Evolutionary conservation across 2,113 vertebrate genomes (phyloP).

Genomic region (Gallinago undulata): DNA sequence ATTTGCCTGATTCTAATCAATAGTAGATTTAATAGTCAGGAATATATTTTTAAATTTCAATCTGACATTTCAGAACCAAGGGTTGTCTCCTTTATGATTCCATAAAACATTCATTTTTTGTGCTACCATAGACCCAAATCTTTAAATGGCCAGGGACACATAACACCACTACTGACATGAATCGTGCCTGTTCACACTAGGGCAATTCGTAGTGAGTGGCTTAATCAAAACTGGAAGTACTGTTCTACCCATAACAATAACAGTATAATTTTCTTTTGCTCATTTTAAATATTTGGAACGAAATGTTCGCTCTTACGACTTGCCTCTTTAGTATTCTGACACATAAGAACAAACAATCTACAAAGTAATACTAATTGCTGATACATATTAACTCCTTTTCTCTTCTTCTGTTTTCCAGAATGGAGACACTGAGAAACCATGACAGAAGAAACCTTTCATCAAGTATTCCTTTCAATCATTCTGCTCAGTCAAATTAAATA

Average conservation of each 20-base stretch:
- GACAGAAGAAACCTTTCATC: not conserved
- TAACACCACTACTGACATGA: not conserved
- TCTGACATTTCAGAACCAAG: not conserved
- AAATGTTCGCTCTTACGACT: constrained; percentile 12
- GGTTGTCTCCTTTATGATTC: not conserved
- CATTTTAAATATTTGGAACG: not conserved
- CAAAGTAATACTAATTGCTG: not conserved
- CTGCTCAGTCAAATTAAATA: constrained; percentile 18
- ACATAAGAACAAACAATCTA: not conserved
- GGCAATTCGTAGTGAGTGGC: not conserved
- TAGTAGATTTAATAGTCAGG: not conserved
- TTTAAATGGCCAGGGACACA: not conserved
- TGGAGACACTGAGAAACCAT: not conserved
- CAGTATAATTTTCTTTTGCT: not conserved
- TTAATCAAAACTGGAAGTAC: not conserved
- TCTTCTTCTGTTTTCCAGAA: not conserved
- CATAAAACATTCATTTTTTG: not conserved
- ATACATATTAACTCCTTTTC: not conserved
- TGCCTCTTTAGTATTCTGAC: not conserved
- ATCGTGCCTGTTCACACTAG: not conserved
- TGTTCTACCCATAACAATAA: not conserved
- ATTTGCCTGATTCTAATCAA: not conserved
- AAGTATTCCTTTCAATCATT: not conserved
- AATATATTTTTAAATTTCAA: not conserved
- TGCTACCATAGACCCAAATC: not conserved